Percentiles rank a stretch among this genome's conserved stretches.
Conservation (phyloP, 1,140 invertebrate genomes). For the Acromyrmex heyeri region DNA sequence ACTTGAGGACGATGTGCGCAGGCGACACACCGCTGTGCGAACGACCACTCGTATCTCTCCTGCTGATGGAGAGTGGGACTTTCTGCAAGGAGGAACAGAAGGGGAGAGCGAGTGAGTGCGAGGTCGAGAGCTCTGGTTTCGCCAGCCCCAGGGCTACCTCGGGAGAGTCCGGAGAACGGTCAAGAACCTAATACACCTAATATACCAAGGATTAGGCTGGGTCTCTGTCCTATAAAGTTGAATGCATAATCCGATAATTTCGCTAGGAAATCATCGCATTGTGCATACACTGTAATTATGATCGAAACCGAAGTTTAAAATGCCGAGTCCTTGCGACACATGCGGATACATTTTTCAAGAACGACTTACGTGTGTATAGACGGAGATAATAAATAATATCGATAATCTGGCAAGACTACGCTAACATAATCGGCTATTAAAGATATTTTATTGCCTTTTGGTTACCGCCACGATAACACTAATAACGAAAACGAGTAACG, state of each 20-base stretch:
- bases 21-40: constrained; percentile 38
- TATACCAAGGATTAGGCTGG: constrained; percentile 69
- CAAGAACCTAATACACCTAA: constrained; percentile 76
- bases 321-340: constrained; percentile 31
- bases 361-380: background rate
- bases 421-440: background rate
- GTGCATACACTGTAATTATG: constrained; percentile 38
- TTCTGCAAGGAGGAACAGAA: constrained; percentile 10
- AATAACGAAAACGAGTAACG: background rate
- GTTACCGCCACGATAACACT: background rate
- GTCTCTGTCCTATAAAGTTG: constrained; percentile 60
- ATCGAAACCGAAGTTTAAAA: constrained; percentile 24
- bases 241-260: constrained; percentile 54
- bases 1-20: constrained; percentile 26
- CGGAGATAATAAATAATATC: constrained; percentile 2
- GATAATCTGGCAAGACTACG: background rate
- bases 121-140: constrained; percentile 74
- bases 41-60: constrained; percentile 42
- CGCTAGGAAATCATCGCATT: background rate
- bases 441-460: background rate
- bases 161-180: constrained; percentile 67
- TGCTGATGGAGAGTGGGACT: constrained; percentile 11
- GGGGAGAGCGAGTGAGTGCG: constrained; percentile 28
- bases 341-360: constrained; percentile 5
- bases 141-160: constrained; percentile 72